A percentile compares a stretch with the other conserved stretches of the same genome.
phyloP scores from a whole-genome alignment of 2,113 vertebrate species.

The Stomatorhinus ivindoensis region DNA sequence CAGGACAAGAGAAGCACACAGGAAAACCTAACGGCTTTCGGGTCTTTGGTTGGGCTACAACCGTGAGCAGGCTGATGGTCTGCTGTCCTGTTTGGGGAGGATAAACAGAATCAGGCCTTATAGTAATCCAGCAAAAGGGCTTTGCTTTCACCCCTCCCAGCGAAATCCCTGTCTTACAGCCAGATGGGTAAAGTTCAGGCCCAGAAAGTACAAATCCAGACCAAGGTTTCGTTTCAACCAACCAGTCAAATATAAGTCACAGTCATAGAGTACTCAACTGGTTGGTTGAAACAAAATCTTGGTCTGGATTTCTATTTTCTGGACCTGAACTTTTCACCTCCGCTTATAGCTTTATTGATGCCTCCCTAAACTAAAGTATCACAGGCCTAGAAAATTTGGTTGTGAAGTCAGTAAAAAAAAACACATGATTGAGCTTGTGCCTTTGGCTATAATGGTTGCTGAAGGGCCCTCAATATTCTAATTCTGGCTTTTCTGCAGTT shows the following conservation, averaged over 20 bases:
- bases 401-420: not conserved
- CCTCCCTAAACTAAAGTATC: not conserved
- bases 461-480: not conserved
- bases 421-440: not conserved
- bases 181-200: not conserved
- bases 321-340: not conserved
- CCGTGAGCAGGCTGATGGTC: not conserved
- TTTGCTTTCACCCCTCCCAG: not conserved
- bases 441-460: no score
- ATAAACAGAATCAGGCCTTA: not conserved
- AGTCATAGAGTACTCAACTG: not conserved
- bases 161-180: not conserved
- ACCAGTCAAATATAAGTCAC: not conserved
- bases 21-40: not conserved
- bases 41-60: not conserved
- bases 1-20: not conserved
- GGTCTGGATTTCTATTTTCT: not conserved
- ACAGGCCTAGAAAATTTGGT: not conserved
- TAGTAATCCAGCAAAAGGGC: not conserved
- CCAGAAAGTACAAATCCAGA: not conserved
- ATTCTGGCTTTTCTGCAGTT: not conserved
- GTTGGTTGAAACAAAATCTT: not conserved
- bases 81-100: not conserved
- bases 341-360: not conserved
- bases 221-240: not conserved